Conservation (phyloP, 2,888 invertebrate genomes). For the Morpho helenor region DNA sequence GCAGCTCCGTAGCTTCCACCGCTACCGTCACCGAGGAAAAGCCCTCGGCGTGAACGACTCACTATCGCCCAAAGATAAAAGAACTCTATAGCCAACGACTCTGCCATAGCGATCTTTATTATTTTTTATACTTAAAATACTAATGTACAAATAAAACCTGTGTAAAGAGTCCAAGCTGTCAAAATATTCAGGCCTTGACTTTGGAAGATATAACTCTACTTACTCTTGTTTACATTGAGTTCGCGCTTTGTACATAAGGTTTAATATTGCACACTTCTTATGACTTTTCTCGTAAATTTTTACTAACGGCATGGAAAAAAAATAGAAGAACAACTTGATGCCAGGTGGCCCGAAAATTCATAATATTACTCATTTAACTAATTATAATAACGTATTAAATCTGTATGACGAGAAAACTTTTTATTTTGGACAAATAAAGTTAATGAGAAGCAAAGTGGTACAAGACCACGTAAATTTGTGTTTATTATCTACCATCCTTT, state of each 20-base stretch:
- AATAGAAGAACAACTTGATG: constrained; percentile 45
- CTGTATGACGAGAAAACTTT: constrained; percentile 52
- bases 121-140: constrained; percentile 65
- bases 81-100: constrained; percentile 41
- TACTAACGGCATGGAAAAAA: constrained; percentile 58
- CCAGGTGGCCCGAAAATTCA: constrained; percentile 52
- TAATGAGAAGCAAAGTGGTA: constrained; percentile 61
- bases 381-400: constrained; percentile 41
- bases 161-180: constrained; percentile 62
- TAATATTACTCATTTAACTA: constrained; percentile 70
- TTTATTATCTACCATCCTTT: constrained; percentile 30
- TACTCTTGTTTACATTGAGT: constrained; percentile 64
- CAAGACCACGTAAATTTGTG: constrained; percentile 43
- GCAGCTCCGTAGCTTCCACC: constrained; percentile 82
- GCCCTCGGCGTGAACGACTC: constrained; percentile 74
- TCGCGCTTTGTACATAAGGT: constrained; percentile 67
- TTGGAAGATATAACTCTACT: constrained; percentile 29
- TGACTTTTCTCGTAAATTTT: constrained; percentile 48
- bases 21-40: constrained; percentile 85
- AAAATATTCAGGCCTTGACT: constrained; percentile 52
- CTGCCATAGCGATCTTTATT: constrained; percentile 67
- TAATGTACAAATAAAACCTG: constrained; percentile 68
- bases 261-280: constrained; percentile 74
- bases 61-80: background rate
- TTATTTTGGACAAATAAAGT: constrained; percentile 64